Percentiles rank a stretch among this genome's conserved stretches.
Evolutionary conservation across 2,888 invertebrate species (phyloP).

Genomic region (Nomada hirtipes): DNA sequence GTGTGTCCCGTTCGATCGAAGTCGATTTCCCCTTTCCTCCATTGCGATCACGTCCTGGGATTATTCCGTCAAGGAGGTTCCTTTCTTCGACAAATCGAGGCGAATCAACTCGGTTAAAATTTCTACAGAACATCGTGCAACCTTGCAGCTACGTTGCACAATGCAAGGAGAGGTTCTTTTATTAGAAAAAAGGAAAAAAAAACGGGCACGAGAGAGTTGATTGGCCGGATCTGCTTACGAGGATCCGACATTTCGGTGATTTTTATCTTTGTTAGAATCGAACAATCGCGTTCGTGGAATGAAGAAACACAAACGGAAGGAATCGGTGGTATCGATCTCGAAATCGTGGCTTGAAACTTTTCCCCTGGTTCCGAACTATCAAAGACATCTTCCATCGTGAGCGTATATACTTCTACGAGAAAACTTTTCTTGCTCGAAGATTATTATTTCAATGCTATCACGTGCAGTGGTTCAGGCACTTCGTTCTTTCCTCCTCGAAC

Average conservation of each 20-base stretch:
- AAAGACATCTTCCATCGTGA: background rate
- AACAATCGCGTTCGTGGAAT: background rate
- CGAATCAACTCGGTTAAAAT: slow-evolving; percentile 4
- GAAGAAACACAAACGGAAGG: background rate
- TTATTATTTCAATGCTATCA: background rate
- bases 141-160: slow-evolving; percentile 14
- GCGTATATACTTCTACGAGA: background rate
- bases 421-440: background rate
- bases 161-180: slow-evolving; percentile 4
- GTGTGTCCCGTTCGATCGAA: background rate
- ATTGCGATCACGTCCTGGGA: slow-evolving; percentile 16
- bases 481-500: background rate
- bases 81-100: slow-evolving; percentile 13
- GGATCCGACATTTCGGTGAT: slow-evolving; percentile 4
- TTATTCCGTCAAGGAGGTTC: background rate
- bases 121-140: background rate
- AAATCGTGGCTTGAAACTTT: background rate
- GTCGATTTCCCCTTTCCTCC: background rate
- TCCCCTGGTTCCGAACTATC: background rate
- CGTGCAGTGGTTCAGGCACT: background rate
- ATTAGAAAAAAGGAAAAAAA: background rate
- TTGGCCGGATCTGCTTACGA: slow-evolving; percentile 16
- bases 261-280: background rate
- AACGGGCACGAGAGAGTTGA: slow-evolving; percentile 5
- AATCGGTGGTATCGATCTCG: background rate